Conservation (phyloP, 1,140 invertebrate genomes). For the Micrasema minimum region DNA sequence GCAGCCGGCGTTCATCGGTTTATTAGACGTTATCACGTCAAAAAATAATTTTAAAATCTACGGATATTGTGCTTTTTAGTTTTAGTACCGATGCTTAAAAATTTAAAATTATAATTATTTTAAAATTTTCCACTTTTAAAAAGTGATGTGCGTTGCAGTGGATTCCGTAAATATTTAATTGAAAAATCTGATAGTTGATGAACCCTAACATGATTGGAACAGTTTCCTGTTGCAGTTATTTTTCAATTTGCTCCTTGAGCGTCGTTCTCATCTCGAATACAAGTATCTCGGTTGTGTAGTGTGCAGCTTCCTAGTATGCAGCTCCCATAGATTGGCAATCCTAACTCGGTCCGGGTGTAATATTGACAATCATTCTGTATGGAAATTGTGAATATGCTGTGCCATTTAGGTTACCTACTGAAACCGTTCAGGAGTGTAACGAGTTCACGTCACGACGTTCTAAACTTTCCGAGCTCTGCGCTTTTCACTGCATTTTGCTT, state of each 20-base stretch:
- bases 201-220: no score
- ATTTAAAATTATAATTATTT: no score
- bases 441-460: neutral
- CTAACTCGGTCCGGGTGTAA: neutral
- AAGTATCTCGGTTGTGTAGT: neutral
- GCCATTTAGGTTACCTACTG: neutral
- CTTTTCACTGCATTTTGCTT: neutral
- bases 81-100: no score
- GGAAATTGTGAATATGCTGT: neutral
- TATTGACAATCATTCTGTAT: slow-evolving; percentile 3
- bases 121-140: no score
- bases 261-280: no score
- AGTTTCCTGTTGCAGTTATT: slow-evolving; percentile 9
- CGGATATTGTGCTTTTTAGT: no score
- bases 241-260: slow-evolving; percentile 22
- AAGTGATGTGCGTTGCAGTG: no score
- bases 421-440: neutral
- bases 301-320: neutral
- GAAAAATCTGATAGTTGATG: no score
- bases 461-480: neutral
- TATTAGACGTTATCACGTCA: no score
- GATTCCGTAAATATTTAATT: no score
- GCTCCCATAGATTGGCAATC: slow-evolving; percentile 11
- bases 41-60: no score
- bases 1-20: no score